Evolutionary conservation across 2,113 vertebrate genomes (phyloP), one percentile per base, ranked within the genome.

Genomic region (Aix galericulata): DNA sequence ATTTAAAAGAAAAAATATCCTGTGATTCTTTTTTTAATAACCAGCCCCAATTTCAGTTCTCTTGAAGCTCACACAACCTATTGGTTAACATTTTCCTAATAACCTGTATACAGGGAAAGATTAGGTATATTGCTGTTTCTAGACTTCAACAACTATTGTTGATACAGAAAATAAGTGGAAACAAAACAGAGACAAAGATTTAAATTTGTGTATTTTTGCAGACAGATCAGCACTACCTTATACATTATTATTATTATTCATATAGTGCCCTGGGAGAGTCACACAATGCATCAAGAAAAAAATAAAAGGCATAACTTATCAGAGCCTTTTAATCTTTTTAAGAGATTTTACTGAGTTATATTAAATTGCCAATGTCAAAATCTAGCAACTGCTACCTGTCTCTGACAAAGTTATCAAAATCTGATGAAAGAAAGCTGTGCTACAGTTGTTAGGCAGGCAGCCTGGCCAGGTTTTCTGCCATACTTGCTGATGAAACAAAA

Each of bases 401-500:
- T 94, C 85, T 93, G 73, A 79, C 1, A 0, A 80, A 66, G 73
- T 64, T 82, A 86, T 86, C 79, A 80, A 86, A 93, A 93, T 71
- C 72, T 60, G 75, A 88, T 88, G 72, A 90, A 91, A 91, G 63
- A 13, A 91, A 82, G 31, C 82, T 83, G 31, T 69, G 82, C 42
- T 87, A 82, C 56, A 69, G 52, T 55, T 88, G 81, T 81, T 75
- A 89, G 72, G 72, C 73, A 86, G 75, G 62, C 93, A 96, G 58
- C 75, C 53, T 63, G 78, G 69, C 40, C 59, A 76, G 64, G 59
- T 78, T 96, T 94, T 80, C 73, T 94, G 88, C 91, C 93, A 74
- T 60, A 56, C 52, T 93, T 88, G 75, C 93, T 88, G 85, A 88
- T 86, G 85, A 94, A 93, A 96, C 66, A 89, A 59, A 93, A 88